Base-by-base conservation (phyloP, 1,140 invertebrate genomes). In the Prorops nasuta region DNA sequence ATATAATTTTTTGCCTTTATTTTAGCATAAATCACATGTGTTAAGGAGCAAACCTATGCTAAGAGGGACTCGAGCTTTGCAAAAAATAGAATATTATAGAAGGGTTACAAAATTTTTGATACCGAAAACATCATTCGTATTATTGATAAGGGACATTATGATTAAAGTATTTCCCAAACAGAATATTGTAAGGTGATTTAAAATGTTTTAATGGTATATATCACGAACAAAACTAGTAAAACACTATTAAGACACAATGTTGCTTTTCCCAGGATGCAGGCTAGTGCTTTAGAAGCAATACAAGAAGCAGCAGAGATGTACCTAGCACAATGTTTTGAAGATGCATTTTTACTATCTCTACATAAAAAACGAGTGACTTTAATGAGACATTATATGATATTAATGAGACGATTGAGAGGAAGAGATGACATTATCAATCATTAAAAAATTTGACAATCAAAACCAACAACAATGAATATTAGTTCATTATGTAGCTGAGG, bases 301-400 rank as follows among this genome's bases (percentile, higher is more conserved):
- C 85, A 91, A 73, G 86, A 89, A 71, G 83, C 89, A 8, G 72
- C 79, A 39, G 89, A 92, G 72, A 84, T 86, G 53, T 91, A 89
- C 63, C 48, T 92, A 9, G 84, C 87, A 14, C 85, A 88, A 60
- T 79, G 89, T 8, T 90, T 92, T 61, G 83, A 89, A 66, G 89
- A 92, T 69, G 81, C 86, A 36, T 80, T 86, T 60, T 51, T 88
- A 63, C 82, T 87, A 54, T 79, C 88, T 18, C 79, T 83, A 44
- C 88, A 91, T 64, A 85, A 87, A 12, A 84, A 87, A 60, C 78
- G 90, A 34, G 83, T 90, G 0, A 92, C 90, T 20, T 79, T 92
- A 41, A 85, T 85, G 80, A 80, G 83, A 20, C 82, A 82, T 48
- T 90, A 92, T 70, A 65, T 81, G 52, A 38, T 64, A 20, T 42